Evolutionary conservation across 2,113 vertebrate species (phyloP), one percentile per base, ranked within the genome.

Genomic region (Atherinomorus stipes): DNA sequence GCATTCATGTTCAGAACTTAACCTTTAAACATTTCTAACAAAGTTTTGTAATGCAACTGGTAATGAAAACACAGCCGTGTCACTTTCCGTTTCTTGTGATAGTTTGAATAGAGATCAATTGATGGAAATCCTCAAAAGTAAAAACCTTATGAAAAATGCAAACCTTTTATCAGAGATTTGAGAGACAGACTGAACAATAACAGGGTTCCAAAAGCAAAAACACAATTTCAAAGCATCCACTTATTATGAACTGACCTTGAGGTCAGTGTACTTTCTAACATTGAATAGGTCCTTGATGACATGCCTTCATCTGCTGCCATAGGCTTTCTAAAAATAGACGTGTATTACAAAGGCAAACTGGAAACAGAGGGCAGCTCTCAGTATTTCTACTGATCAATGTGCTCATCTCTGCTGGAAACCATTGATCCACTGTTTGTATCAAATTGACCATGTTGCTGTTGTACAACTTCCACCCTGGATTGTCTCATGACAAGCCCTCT

Each of bases 1-100:
- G 86, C 90, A 85, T 92, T 93, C 90, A 92, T 93, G 93, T 95
- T 90, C 86, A 83, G 88, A 93, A 93, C 89, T 94, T 93, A 89
- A 92, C 83, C 58, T 74, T 81, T 66, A 90, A 77, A 74, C 53
- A 92, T 47, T 83, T 70, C 74, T 78, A 77, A 67, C 54, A 86
- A 76, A 80, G 64, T 87, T 85, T 84, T 57, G 71, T 65, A 85
- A 71, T 60, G 38, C 64, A 71, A 65, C 51, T 88, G 61, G 78
- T 64, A 68, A 71, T 64, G 53, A 12, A 44, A 64, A 51, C 38
- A 53, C n/a, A 59, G 58, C 11, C 34, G 19, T 23, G 25, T 7
- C 70, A 57, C 57, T 59, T 67, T 50, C 51, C 19, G 4, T 76
- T 73, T 47, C 44, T 21, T 37, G 28, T 11, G 28, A 38, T 6